Percentiles rank a stretch among this genome's conserved stretches.
phyloP scores from a whole-genome alignment of 2,113 vertebrate species.

The Athene cunicularia region DNA sequence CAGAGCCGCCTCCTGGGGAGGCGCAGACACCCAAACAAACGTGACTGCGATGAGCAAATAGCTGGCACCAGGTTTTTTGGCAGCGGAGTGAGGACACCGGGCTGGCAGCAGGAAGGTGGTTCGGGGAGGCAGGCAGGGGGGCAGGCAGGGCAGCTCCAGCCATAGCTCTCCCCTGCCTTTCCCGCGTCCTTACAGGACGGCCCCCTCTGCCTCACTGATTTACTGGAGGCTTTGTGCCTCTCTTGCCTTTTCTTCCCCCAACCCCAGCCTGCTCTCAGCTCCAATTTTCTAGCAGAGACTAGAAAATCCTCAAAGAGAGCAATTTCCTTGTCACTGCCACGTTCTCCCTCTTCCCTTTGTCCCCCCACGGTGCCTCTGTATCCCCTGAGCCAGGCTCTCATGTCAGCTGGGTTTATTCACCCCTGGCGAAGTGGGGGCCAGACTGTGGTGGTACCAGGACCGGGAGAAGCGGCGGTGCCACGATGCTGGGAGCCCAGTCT shows the following conservation, averaged over 20 bases:
- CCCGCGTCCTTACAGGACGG: not conserved
- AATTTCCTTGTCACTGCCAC: not conserved
- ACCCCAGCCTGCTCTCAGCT: not conserved
- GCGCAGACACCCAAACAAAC: constrained; percentile 76
- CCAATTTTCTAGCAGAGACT: not conserved
- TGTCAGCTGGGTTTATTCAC: not conserved
- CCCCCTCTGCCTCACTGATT: not conserved
- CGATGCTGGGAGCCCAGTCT: not conserved
- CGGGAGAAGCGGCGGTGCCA: not conserved
- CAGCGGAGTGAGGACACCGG: not conserved
- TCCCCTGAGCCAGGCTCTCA: not conserved
- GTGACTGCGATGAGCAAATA: constrained; percentile 73
- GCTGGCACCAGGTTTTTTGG: not conserved
- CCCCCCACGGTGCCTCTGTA: not conserved
- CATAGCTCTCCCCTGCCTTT: not conserved
- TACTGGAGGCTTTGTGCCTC: not conserved
- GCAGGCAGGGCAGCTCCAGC: not conserved
- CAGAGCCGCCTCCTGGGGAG: constrained; percentile 24
- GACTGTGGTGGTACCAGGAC: not conserved
- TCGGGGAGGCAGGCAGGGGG: not conserved
- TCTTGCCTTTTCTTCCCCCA: not conserved
- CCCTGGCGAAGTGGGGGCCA: not conserved
- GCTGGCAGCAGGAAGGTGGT: not conserved
- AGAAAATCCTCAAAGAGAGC: not conserved
- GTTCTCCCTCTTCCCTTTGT: not conserved